Evolutionary conservation across 2,113 vertebrate genomes (phyloP).

Genomic region (Okapia johnstoni): DNA sequence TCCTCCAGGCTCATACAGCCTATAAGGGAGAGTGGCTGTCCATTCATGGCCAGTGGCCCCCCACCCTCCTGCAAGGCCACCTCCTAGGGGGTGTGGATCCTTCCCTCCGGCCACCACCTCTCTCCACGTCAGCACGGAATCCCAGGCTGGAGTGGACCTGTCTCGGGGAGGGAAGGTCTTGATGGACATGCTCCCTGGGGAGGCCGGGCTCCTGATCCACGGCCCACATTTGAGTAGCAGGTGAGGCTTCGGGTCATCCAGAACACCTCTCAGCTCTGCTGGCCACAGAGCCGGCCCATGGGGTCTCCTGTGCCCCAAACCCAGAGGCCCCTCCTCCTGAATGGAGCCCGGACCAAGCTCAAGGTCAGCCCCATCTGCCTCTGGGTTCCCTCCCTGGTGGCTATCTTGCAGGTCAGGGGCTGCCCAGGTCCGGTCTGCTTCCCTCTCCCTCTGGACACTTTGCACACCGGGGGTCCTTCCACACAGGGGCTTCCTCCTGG

Average conservation of each 20-base stretch:
- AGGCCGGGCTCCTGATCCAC: too few species aligned
- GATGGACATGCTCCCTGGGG: fast-evolving
- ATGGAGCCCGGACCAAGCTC: fast-evolving
- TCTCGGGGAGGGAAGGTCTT: fast-evolving
- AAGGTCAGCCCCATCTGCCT: not conserved
- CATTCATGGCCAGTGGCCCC: fast-evolving
- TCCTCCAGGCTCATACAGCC: not conserved
- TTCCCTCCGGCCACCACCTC: fast-evolving
- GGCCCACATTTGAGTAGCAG: not conserved
- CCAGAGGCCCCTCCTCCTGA: fast-evolving
- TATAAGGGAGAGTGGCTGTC: not conserved
- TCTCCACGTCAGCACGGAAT: fast-evolving
- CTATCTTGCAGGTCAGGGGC: fast-evolving
- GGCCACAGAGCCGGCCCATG: too few species aligned
- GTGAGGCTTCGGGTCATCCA: fast-evolving
- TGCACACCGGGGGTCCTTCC: not conserved
- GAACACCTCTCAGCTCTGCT: too few species aligned
- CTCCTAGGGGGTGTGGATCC: fast-evolving
- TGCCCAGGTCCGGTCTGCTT: fast-evolving
- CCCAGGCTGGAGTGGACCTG: not conserved
- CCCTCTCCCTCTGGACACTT: fast-evolving
- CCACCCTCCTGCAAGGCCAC: not conserved
- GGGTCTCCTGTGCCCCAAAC: not conserved
- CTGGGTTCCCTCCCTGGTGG: fast-evolving
- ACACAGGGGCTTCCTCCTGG: not conserved